Conservation (phyloP, 2,888 invertebrate genomes). For the Cantharis flavilabris region DNA sequence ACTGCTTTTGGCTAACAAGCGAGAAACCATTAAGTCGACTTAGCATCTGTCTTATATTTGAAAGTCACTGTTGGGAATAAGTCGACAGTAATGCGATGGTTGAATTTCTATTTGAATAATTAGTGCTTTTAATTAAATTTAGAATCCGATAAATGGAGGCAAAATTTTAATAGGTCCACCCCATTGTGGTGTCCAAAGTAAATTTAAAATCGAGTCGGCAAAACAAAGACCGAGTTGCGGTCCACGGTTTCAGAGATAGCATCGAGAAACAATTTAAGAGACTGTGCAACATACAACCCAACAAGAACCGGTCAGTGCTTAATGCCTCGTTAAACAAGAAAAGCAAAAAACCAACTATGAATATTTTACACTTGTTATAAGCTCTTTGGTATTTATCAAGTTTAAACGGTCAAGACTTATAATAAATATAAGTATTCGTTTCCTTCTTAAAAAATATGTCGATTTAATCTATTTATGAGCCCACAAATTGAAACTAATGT, state of each 20-base stretch:
- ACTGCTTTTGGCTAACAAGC: constrained; percentile 30
- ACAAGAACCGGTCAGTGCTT: constrained; percentile 41
- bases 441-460: not conserved
- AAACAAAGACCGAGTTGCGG: constrained; percentile 24
- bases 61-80: constrained; percentile 11
- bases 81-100: constrained; percentile 25
- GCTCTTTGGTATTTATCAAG: constrained; percentile 30
- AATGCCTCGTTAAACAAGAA: constrained; percentile 45
- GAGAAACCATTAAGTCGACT: constrained; percentile 25
- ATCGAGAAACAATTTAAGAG: constrained; percentile 42
- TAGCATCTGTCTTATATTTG: constrained; percentile 32
- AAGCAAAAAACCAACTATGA: constrained; percentile 44
- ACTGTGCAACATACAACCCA: constrained; percentile 38
- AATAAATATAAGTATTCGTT: constrained; percentile 20
- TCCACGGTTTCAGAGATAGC: constrained; percentile 39
- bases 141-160: not conserved
- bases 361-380: constrained; percentile 49
- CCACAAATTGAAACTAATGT: not conserved
- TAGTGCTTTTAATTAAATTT: not conserved
- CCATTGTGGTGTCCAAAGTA: not conserved
- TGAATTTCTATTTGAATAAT: constrained; percentile 1
- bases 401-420: constrained; percentile 19
- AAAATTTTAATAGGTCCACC: not conserved
- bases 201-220: not conserved
- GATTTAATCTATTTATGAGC: not conserved